Base-by-base conservation (phyloP, 1,140 invertebrate genomes). In the Microplitis mediator region DNA sequence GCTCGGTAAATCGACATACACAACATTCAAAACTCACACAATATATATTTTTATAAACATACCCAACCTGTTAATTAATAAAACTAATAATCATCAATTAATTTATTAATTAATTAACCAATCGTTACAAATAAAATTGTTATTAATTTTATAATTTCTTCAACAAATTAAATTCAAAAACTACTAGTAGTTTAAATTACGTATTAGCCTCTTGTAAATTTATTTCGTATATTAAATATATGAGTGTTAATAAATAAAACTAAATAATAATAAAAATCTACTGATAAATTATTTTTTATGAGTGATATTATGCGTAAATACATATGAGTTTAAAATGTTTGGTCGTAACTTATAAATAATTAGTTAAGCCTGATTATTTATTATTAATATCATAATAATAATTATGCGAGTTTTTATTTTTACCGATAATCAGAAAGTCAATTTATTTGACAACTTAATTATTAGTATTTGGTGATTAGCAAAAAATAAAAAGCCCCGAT, bases 391-490 rank as follows among this genome's bases (percentile, higher is more conserved):
- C 0, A 62, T 11, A 35, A 23, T 34, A 5, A 16, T 56, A 16
- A 14, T 14, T 23, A 14, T 56, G 23, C 23, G 23, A 8, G 11
- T 39, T 39, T 8, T 39, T 5, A 39, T 39, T 39, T 8, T 45
- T 45, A 45, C 11, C 11, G 11, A 45, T 45, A 9, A 45, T 45
- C 39, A 45, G 23, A 23, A 23, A 23, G 23, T 23, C 23, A 23
- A 23, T 23, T 23, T 1, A 23, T 23, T 23, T 23, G 65, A 72
- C n/a, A 72, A 79, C 66, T 75, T 71, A 77, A 79, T 70, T 62
- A 69, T 73, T 79, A 80, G 77, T 77, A 76, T 78, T 77, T 79
- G 74, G 35, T 79, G 74, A 78, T 31, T 81, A 82, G 79, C 81
- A 75, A 78, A 81, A 79, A 66, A 63, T 13, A 71, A 76, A 75